Conservation (phyloP, 2,888 invertebrate species). For the Nephrocerus scutellatus region DNA sequence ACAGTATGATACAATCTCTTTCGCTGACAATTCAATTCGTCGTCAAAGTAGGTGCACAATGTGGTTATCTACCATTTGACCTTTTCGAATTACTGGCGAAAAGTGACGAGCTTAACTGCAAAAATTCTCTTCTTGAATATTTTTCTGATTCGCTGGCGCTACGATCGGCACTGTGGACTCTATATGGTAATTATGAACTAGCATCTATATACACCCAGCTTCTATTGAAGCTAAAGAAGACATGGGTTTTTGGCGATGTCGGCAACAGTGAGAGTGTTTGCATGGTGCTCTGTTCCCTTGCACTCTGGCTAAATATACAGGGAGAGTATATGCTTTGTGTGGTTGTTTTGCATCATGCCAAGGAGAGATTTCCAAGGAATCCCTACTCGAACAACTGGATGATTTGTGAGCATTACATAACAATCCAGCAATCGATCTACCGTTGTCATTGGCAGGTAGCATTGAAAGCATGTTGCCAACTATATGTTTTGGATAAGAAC, state of each 20-base stretch:
- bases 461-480: slow-evolving; percentile 59
- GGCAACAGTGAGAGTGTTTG: slow-evolving; percentile 64
- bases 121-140: slow-evolving; percentile 74
- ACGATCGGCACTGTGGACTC: slow-evolving; percentile 78
- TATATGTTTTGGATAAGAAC: slow-evolving; percentile 60
- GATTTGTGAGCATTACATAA: slow-evolving; percentile 56
- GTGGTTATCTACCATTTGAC: slow-evolving; percentile 41
- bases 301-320: slow-evolving; percentile 48
- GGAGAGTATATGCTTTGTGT: slow-evolving; percentile 54
- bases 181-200: slow-evolving; percentile 83
- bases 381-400: slow-evolving; percentile 61
- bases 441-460: slow-evolving; percentile 61
- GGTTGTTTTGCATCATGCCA: slow-evolving; percentile 56
- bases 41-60: slow-evolving; percentile 64
- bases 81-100: slow-evolving; percentile 66
- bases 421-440: slow-evolving; percentile 49
- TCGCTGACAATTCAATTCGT: slow-evolving; percentile 68
- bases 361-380: slow-evolving; percentile 58
- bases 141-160: slow-evolving; percentile 74
- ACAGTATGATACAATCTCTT: slow-evolving; percentile 63
- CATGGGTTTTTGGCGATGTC: slow-evolving; percentile 46
- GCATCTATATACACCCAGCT: slow-evolving; percentile 73
- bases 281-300: slow-evolving; percentile 62
- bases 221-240: slow-evolving; percentile 67
- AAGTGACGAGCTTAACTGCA: slow-evolving; percentile 79